Conservation (phyloP, 2,888 invertebrate genomes). For the Hedychridium roseum region DNA sequence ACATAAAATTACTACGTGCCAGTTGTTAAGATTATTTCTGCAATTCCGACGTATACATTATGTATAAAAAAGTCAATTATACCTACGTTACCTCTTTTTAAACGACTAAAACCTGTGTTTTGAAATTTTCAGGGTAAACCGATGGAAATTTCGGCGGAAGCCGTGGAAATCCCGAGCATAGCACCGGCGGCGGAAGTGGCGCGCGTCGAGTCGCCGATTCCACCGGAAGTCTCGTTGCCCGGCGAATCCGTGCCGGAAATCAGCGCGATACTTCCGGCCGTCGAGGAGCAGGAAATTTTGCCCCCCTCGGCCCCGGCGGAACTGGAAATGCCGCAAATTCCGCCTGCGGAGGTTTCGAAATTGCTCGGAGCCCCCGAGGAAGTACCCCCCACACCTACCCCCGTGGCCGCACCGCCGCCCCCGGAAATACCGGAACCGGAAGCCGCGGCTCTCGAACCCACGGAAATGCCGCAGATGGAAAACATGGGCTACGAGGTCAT, state of each 20-base stretch:
- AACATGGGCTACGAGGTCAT: constrained; percentile 70
- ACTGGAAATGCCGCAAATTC: constrained; percentile 58
- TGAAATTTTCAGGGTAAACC: neutral
- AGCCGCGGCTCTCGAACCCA: constrained; percentile 15
- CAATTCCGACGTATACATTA: no score
- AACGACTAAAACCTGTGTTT: no score
- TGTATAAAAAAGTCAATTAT: no score
- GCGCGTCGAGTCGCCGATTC: constrained; percentile 46
- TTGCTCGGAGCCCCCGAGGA: constrained; percentile 49
- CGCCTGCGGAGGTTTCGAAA: constrained; percentile 50
- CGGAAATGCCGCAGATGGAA: constrained; percentile 66
- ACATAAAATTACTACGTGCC: no score
- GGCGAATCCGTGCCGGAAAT: constrained; percentile 53
- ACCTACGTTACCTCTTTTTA: no score
- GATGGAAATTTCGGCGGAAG: constrained; percentile 24
- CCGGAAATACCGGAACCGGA: constrained; percentile 38
- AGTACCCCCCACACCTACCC: constrained; percentile 41
- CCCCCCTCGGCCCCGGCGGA: constrained; percentile 60
- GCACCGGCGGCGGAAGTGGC: constrained; percentile 39
- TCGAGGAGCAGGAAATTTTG: constrained; percentile 46
- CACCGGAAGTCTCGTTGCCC: constrained; percentile 48
- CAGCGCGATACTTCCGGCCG: constrained; percentile 50
- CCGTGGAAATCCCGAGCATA: constrained; percentile 41
- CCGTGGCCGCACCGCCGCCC: constrained; percentile 55
- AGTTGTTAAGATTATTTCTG: no score